A percentile compares a stretch with the other conserved stretches of the same genome.
Conservation (phyloP, 2,797 vertebrate genomes). For the Bovichtus diacanthus region DNA sequence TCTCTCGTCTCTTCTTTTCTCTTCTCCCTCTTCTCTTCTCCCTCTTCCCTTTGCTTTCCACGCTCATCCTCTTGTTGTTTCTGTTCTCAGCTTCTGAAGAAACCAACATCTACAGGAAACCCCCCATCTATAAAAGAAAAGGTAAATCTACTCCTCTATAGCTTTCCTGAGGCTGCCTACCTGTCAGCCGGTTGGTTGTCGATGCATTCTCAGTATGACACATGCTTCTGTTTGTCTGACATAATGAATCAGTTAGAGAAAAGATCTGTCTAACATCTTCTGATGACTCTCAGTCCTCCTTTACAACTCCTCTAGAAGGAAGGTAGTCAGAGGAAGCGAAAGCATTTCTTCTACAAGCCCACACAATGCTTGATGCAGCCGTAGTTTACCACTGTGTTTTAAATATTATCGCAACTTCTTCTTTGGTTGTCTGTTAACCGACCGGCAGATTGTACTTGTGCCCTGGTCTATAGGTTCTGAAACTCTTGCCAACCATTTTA, state of each 20-base stretch:
- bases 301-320: constrained; percentile 6
- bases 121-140: constrained; percentile 96
- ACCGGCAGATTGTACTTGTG: neutral
- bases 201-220: constrained; percentile 7
- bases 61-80: constrained; percentile 35
- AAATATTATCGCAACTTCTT: constrained; percentile 1
- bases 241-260: constrained; percentile 3
- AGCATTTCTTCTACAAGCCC: constrained; percentile 9
- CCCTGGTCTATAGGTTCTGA: neutral
- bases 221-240: constrained; percentile 20
- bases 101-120: constrained; percentile 96
- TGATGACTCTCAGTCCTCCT: neutral
- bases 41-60: neutral
- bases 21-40: too few species aligned
- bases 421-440: neutral
- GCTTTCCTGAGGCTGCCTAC: constrained; percentile 1
- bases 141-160: constrained; percentile 80
- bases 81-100: constrained; percentile 88
- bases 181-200: neutral
- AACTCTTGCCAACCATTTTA: neutral
- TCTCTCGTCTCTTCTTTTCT: neutral
- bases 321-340: constrained; percentile 3
- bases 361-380: neutral
- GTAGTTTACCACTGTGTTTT: neutral
- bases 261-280: constrained; percentile 23